Conservation (phyloP, 2,888 invertebrate genomes). For the Acleris laterana region DNA sequence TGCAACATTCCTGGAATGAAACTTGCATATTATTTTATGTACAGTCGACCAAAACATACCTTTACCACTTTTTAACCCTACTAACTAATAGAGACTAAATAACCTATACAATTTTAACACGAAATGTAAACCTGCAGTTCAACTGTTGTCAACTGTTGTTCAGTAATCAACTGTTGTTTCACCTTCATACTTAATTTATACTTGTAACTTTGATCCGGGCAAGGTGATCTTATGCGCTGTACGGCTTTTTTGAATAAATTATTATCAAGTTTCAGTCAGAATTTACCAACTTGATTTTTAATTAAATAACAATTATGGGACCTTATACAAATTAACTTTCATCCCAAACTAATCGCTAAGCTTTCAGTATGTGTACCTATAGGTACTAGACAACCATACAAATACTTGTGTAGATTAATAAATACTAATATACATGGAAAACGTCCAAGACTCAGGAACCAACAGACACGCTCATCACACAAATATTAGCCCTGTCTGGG, state of each 20-base stretch:
- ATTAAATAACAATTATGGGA: too few relatives aligned
- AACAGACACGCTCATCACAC: background rate
- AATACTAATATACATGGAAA: background rate
- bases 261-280: slow-evolving; percentile 22
- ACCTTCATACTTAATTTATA: slow-evolving; percentile 26
- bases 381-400: background rate
- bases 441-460: too few relatives aligned
- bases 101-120: too few relatives aligned
- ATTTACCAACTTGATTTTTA: background rate
- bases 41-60: too few relatives aligned
- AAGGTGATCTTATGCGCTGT: slow-evolving; percentile 23
- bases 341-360: too few relatives aligned
- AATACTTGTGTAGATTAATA: background rate
- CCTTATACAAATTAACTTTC: too few relatives aligned
- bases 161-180: slow-evolving; percentile 14
- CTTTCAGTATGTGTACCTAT: too few relatives aligned
- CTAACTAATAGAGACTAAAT: too few relatives aligned
- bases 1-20: too few relatives aligned
- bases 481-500: background rate
- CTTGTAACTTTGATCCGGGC: slow-evolving; percentile 29
- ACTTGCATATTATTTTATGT: too few relatives aligned
- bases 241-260: slow-evolving; percentile 31
- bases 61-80: too few relatives aligned
- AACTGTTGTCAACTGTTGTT: slow-evolving; percentile 6
- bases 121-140: background rate